A percentile compares a stretch with the other conserved stretches of the same genome.
These are phyloP conservation scores for Blomia tropicalis DNA, from an alignment of 2,888 invertebrate genomes.

Conservation along the genomic window DNA sequence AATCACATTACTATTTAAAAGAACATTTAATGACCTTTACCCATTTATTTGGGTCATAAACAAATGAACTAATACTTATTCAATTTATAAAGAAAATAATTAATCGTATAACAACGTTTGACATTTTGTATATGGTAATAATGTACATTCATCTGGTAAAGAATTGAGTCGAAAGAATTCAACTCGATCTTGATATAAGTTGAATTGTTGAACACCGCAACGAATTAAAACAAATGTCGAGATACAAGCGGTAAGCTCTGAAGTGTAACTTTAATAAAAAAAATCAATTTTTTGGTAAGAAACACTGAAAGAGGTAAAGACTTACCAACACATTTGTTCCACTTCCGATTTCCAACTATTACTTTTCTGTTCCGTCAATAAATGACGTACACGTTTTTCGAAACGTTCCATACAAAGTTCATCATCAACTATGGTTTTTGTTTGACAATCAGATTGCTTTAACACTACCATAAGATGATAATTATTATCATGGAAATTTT, in stretches of 20 bases:
- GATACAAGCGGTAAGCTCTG: not conserved
- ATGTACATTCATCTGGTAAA: not conserved
- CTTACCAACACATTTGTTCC: not conserved
- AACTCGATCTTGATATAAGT: not conserved
- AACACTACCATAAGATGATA: not conserved
- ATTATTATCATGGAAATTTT: not conserved
- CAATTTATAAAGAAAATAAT: too few relatives aligned
- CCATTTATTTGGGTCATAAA: too few relatives aligned
- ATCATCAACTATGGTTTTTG: not conserved
- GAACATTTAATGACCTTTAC: too few relatives aligned
- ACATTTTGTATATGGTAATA: not conserved
- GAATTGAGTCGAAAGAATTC: not conserved
- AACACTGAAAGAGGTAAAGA: not conserved
- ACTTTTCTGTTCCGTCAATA: not conserved
- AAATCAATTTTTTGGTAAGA: not conserved
- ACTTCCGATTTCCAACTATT: not conserved
- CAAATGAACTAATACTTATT: too few relatives aligned
- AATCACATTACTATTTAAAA: too few relatives aligned
- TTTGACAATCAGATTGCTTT: not conserved
- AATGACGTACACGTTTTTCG: not conserved
- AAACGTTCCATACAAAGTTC: not conserved
- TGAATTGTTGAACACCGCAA: not conserved
- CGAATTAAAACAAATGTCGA: not conserved
- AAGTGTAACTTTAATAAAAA: not conserved
- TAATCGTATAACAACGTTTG: not conserved